A percentile compares a stretch with the other conserved stretches of the same genome.
Conservation (phyloP, 92 coral and sea anemone genomes). For the Pocillopora meandrina region DNA sequence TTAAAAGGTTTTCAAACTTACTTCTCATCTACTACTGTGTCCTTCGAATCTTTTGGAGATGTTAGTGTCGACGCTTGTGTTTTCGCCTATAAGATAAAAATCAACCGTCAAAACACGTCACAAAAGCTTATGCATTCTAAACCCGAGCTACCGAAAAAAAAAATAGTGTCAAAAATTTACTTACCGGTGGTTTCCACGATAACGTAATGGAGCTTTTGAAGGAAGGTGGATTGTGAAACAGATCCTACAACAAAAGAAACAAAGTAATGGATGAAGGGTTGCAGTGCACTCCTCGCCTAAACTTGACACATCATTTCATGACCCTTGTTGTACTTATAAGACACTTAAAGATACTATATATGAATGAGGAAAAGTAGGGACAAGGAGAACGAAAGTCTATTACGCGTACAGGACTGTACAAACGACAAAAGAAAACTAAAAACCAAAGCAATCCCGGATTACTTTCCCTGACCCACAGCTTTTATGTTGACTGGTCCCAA, state of each 20-base stretch:
- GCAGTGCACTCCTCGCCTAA: too few species aligned
- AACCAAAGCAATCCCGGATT: too few species aligned
- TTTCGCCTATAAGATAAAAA: slow-evolving; percentile 7
- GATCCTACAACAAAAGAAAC: slow-evolving; percentile 57
- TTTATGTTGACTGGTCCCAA: too few species aligned
- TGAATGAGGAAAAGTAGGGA: too few species aligned
- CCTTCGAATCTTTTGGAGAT: slow-evolving; percentile 14
- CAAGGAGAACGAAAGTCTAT: too few species aligned
- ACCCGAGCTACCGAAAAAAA: neutral
- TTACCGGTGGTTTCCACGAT: slow-evolving; percentile 87
- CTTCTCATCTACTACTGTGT: slow-evolving; percentile 35
- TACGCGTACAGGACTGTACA: too few species aligned
- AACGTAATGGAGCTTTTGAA: slow-evolving; percentile 75
- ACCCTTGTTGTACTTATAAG: too few species aligned
- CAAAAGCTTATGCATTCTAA: neutral
- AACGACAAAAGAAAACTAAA: too few species aligned
- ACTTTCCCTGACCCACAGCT: too few species aligned
- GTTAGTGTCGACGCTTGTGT: neutral
- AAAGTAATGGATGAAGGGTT: neutral
- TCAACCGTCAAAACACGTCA: neutral
- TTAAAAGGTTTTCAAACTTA: slow-evolving; percentile 2
- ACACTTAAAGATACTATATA: too few species aligned
- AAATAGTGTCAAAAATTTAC: neutral
- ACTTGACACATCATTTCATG: too few species aligned
- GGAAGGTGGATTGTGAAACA: slow-evolving; percentile 96